phyloP scores from a whole-genome alignment of 1,140 invertebrate species.

The Portunus trituberculatus region DNA sequence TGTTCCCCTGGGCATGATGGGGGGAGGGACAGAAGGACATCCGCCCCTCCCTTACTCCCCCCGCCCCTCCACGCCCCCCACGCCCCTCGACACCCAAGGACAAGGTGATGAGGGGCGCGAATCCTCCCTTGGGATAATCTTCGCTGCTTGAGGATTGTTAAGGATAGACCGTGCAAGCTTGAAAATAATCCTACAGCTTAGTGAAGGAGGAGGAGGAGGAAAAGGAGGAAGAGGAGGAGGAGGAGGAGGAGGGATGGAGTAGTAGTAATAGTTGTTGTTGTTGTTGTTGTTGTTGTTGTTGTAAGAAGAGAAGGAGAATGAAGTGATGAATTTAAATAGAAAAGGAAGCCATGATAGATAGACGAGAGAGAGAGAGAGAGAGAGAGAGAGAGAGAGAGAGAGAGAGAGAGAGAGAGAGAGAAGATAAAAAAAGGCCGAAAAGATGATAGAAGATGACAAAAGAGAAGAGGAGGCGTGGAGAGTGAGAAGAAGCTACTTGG shows the following conservation, averaged over 20 bases:
- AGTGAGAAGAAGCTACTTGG: no score
- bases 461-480: no score
- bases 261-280: neutral
- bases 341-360: no score
- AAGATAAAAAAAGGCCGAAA: no score
- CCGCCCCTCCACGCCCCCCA: no score
- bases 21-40: no score
- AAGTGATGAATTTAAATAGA: neutral
- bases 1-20: no score
- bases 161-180: neutral
- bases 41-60: no score
- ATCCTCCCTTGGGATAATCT: conserved; percentile 1
- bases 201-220: neutral
- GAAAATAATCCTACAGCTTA: conserved; percentile 29
- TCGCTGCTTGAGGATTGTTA: neutral
- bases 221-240: neutral
- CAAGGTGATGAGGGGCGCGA: no score
- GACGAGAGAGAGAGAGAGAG: neutral
- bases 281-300: neutral
- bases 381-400: neutral
- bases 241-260: neutral
- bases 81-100: no score
- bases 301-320: neutral
- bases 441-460: no score
- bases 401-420: no score